Evolutionary conservation across 2,888 invertebrate genomes (phyloP).

Genomic region (Phortica okadai): DNA sequence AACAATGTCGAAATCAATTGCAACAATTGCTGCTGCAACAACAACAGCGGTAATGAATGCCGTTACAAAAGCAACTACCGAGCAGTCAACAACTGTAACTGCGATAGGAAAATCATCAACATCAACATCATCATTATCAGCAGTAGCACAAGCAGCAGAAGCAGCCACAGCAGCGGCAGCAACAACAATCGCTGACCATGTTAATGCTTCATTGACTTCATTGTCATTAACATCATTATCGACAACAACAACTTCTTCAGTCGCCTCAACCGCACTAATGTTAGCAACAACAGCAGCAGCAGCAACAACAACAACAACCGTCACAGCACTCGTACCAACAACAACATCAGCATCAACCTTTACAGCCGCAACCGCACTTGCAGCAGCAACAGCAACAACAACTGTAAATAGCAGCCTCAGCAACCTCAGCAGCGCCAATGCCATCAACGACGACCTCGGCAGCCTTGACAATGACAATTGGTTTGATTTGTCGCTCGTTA

Average conservation of each 20-base stretch:
- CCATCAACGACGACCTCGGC: conserved; percentile 34
- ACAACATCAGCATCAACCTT: conserved; percentile 28
- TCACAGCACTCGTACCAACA: not conserved
- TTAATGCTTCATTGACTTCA: conserved; percentile 64
- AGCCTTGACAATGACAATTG: conserved; percentile 73
- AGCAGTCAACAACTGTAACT: conserved; percentile 47
- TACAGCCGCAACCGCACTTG: conserved; percentile 12
- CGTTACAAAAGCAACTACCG: conserved; percentile 41
- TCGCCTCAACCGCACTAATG: conserved; percentile 40
- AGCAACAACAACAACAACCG: conserved; percentile 52
- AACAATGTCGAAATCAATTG: conserved; percentile 55
- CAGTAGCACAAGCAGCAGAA: not conserved
- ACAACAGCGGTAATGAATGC: conserved; percentile 50
- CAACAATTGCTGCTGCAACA: conserved; percentile 55
- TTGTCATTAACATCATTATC: conserved; percentile 54
- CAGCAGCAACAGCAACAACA: conserved; percentile 37
- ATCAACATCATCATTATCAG: not conserved
- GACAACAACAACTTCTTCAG: conserved; percentile 47
- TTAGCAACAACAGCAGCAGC: conserved; percentile 44
- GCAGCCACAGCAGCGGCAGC: conserved; percentile 41
- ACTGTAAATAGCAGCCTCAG: conserved; percentile 52
- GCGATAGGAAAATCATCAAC: conserved; percentile 23
- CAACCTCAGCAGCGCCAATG: conserved; percentile 44
- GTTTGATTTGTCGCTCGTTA: conserved; percentile 79
- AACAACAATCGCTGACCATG: conserved; percentile 52